Conservation (phyloP, 2,113 vertebrate species). For the Oreochromis tanganicae region DNA sequence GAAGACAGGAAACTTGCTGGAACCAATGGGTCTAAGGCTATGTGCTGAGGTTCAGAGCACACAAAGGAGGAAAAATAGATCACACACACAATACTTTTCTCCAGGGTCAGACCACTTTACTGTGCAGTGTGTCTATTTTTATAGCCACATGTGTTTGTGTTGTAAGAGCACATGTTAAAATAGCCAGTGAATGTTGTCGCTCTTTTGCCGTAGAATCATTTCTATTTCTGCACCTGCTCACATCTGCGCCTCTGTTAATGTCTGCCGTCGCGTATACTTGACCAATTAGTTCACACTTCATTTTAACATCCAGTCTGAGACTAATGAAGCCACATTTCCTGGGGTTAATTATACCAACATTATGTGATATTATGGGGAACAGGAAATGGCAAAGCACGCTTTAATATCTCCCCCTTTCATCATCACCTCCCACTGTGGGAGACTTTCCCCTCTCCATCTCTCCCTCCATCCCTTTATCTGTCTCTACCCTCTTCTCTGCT, state of each 20-base stretch:
- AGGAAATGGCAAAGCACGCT: conserved; percentile 25
- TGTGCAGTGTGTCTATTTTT: not conserved
- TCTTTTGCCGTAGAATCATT: not conserved
- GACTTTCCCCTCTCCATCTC: not conserved
- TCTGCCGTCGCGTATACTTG: not conserved
- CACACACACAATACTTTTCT: not conserved
- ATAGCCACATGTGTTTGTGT: not conserved
- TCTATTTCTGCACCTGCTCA: not conserved
- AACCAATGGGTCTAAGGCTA: not conserved
- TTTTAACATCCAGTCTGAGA: conserved; percentile 23
- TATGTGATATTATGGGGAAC: conserved; percentile 25
- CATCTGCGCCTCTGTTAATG: not conserved
- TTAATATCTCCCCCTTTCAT: conserved; percentile 16
- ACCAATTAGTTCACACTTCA: conserved; percentile 41
- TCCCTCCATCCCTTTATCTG: not conserved
- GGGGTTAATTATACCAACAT: conserved; percentile 49
- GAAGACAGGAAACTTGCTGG: conserved; percentile 30
- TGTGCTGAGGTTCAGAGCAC: conserved; percentile 20
- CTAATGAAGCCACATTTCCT: conserved; percentile 50
- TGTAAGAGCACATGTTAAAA: not conserved
- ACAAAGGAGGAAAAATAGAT: not conserved
- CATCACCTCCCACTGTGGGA: conserved; percentile 10
- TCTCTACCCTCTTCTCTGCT: not conserved
- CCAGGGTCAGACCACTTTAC: not conserved
- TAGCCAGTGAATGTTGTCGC: not conserved